phyloP scores from a whole-genome alignment of 92 coral and sea anemone species.

The Porites rus region DNA sequence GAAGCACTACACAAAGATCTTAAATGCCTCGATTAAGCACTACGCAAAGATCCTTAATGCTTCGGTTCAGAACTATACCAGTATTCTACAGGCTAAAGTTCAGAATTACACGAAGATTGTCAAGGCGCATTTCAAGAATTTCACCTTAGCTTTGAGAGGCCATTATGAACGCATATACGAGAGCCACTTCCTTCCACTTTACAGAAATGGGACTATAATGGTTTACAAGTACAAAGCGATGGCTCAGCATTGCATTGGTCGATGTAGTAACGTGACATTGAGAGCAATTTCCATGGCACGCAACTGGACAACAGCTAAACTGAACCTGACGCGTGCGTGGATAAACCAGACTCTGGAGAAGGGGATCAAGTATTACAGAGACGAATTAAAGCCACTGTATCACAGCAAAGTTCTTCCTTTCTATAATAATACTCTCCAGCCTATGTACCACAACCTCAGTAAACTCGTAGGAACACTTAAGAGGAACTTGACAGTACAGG shows the following conservation, averaged over 20 bases:
- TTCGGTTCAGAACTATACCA: slow-evolving; percentile 45
- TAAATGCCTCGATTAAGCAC: background rate
- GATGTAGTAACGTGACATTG: slow-evolving; percentile 48
- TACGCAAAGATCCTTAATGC: background rate
- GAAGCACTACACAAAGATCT: slow-evolving; percentile 17
- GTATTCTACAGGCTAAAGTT: slow-evolving; percentile 61
- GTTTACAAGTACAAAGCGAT: slow-evolving; percentile 40
- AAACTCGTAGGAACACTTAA: slow-evolving; percentile 40
- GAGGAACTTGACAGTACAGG: slow-evolving; percentile 58
- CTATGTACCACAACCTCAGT: slow-evolving; percentile 73
- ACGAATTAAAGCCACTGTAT: slow-evolving; percentile 74
- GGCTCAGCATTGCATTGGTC: slow-evolving; percentile 16
- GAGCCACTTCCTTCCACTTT: slow-evolving; percentile 45
- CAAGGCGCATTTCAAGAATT: slow-evolving; percentile 30
- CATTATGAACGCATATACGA: slow-evolving; percentile 38
- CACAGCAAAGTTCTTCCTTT: slow-evolving; percentile 72
- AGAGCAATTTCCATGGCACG: slow-evolving; percentile 47
- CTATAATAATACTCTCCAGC: slow-evolving; percentile 74
- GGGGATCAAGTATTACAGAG: slow-evolving; percentile 69
- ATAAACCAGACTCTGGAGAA: slow-evolving; percentile 78
- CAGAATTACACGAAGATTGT: slow-evolving; percentile 56
- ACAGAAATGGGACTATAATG: slow-evolving; percentile 59
- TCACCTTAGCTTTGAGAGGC: slow-evolving; percentile 33
- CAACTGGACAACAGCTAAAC: slow-evolving; percentile 49
- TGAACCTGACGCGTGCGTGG: slow-evolving; percentile 69